Base-by-base conservation (phyloP, 1,140 invertebrate genomes). In the Nephotettix cincticeps region DNA sequence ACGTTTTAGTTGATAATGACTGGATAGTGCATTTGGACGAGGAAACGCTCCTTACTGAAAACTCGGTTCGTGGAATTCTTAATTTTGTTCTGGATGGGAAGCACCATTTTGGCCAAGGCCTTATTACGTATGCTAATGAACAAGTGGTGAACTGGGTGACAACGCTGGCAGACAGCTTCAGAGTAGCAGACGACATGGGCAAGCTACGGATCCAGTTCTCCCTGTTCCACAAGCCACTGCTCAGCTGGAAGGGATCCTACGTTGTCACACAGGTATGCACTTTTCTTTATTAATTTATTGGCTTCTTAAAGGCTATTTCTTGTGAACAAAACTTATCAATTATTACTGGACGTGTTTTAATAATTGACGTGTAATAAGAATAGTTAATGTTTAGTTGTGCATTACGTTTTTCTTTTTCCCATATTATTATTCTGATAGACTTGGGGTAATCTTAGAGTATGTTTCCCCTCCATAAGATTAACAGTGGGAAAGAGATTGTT, bases 21-120 rank as follows among this genome's bases (percentile, higher is more conserved):
- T 99, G 96, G 96, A 93, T 99, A 76, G 95, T 99, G 1, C 97
- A 99, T 84, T 84, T 99, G 19, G 97, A 99, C 80, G 97, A 99
- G 83, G 97, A 99, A 82, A 99, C 97, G 0, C 80, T 99, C 30
- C 83, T 99, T 0, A 99, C 97, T 1, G 93, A 96, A 78, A 96
- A 97, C 80, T 92, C 93, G 23, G 88, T 94, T 64, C 84, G 89
- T 40, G 97, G 97, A 13, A 95, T 99, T 75, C 82, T 99, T 17
- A 99, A 99, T 79, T 99, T 99, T 87, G 93, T 97, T 23, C 83
- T 92, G 51, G 94, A 98, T 83, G 96, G 96, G 0, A 95, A 94
- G 80, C 93, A 98, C 83, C 91, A 95, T 71, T 98, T 99, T 84
- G 97, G 97, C 0, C 97, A 99, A 85, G 97, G 97, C 1, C 85